Conservation (phyloP, 2,888 invertebrate genomes). For the Tholera decimalis region DNA sequence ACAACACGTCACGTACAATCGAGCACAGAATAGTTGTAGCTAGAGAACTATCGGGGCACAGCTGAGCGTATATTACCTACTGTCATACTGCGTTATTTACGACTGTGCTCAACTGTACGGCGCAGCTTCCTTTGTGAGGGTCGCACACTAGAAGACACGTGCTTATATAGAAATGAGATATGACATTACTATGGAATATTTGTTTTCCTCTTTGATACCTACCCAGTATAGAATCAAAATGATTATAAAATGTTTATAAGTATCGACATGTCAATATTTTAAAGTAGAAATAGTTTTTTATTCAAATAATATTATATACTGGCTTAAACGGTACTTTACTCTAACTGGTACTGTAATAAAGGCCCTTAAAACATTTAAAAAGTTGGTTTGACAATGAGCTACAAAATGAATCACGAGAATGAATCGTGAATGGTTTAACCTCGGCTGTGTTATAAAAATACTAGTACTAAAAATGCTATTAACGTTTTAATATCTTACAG, state of each 20-base stretch:
- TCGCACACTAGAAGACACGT: constrained; percentile 40
- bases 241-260: too few species aligned
- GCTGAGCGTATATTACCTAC: constrained; percentile 70
- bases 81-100: constrained; percentile 76
- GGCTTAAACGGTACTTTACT: neutral
- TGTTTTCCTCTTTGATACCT: neutral
- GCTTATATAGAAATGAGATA: constrained; percentile 46
- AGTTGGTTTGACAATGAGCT: neutral
- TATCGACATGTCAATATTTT: too few species aligned
- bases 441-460: constrained; percentile 33
- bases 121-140: constrained; percentile 57
- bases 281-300: too few species aligned
- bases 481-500: constrained; percentile 16
- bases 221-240: too few species aligned
- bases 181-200: constrained; percentile 38
- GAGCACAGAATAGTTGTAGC: constrained; percentile 58
- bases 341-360: too few species aligned
- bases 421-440: constrained; percentile 20
- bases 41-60: constrained; percentile 67
- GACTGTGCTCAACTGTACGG: constrained; percentile 67
- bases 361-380: neutral
- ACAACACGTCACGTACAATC: constrained; percentile 53
- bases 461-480: constrained; percentile 26
- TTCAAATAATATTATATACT: too few species aligned
- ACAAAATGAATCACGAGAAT: constrained; percentile 12